phyloP scores from a whole-genome alignment of 2,888 invertebrate species.

The Athrips mouffetella region DNA sequence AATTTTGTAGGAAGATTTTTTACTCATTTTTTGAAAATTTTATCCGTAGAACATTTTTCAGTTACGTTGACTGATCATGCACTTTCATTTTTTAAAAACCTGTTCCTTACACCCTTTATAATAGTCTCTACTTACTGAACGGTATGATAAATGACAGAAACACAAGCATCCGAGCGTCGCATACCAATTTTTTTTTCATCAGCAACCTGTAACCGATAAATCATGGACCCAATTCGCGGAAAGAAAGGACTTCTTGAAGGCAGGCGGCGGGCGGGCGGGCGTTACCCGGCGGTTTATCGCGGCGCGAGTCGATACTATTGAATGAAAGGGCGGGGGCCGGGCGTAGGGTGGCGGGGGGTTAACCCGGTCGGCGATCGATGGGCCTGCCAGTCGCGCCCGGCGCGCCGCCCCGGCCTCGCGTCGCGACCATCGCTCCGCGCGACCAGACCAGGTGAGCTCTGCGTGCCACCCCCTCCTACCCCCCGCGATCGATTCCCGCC shows the following conservation, averaged over 20 bases:
- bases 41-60: no score
- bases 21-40: no score
- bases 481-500: conserved; percentile 24
- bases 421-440: conserved; percentile 37
- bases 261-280: conserved; percentile 17
- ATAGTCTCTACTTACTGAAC: no score
- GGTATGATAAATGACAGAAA: no score
- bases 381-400: conserved; percentile 60
- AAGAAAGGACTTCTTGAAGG: not conserved
- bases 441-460: conserved; percentile 27
- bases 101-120: not conserved
- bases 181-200: not conserved
- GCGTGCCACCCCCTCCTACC: conserved; percentile 12
- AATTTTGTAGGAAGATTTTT: no score
- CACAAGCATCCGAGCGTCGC: not conserved
- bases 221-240: not conserved
- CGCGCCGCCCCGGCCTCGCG: conserved; percentile 55
- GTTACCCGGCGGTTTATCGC: conserved; percentile 35
- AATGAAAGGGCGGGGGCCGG: conserved; percentile 24
- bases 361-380: conserved; percentile 40
- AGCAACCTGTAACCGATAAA: conserved; percentile 4
- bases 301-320: conserved; percentile 44
- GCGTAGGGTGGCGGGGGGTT: conserved; percentile 24
- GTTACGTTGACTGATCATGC: no score
- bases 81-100: no score